A percentile compares a stretch with the other conserved stretches of the same genome.
Conservation (phyloP, 1,140 invertebrate species). For the Harlomillsia oculata region DNA sequence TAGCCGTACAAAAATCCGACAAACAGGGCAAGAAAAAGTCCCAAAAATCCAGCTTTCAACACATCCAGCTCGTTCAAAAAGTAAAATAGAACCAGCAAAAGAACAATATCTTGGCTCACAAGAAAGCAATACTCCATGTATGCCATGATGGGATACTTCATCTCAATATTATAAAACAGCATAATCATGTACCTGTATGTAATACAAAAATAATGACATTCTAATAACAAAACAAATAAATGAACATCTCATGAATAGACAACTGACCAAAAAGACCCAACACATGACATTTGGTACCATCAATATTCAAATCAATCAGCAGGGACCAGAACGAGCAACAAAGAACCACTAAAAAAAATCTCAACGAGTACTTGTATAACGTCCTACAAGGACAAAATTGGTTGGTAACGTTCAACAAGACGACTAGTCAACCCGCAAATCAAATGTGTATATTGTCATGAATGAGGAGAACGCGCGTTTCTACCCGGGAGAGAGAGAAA, state of each 20-base stretch:
- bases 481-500: too few species aligned
- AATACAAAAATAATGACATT: too few species aligned
- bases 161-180: constrained; percentile 33
- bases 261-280: not conserved
- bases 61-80: constrained; percentile 20
- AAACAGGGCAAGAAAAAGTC: constrained; percentile 30
- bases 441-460: too few species aligned
- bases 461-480: too few species aligned
- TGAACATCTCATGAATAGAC: not conserved
- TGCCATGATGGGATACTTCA: constrained; percentile 23
- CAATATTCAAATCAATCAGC: not conserved
- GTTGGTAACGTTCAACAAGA: too few species aligned
- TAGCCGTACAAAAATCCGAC: constrained; percentile 27
- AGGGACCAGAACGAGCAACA: not conserved
- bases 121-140: constrained; percentile 35
- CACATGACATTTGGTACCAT: too few species aligned
- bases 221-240: too few species aligned
- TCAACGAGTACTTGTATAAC: not conserved
- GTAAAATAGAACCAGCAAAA: constrained; percentile 31
- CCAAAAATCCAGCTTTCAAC: constrained; percentile 17
- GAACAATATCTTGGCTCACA: constrained; percentile 34
- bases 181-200: constrained; percentile 36
- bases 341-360: not conserved
- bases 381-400: not conserved
- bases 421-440: too few species aligned